phyloP scores from a whole-genome alignment of 2,113 vertebrate species.

The Tupaia chinensis region DNA sequence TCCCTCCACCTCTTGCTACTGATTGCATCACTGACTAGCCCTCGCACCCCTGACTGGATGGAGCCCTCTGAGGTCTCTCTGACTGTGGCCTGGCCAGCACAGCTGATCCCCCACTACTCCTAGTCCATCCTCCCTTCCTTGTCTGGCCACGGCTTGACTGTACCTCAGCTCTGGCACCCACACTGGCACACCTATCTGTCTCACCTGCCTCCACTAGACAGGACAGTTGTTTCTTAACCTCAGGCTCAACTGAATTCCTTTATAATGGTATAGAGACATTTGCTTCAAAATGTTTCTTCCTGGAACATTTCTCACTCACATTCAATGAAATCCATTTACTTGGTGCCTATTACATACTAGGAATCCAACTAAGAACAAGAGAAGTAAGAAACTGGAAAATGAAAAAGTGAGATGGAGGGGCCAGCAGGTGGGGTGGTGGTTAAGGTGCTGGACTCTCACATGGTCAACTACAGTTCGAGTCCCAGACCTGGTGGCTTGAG shows the following conservation, averaged over 20 bases:
- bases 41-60: neutral
- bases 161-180: neutral
- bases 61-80: neutral
- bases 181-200: rapidly evolving
- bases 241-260: neutral
- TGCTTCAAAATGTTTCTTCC: neutral
- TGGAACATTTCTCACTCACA: neutral
- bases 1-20: neutral
- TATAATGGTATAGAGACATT: neutral
- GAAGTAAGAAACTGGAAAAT: no score
- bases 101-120: neutral
- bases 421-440: no score
- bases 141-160: no score
- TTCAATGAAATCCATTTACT: neutral
- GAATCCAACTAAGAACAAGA: neutral
- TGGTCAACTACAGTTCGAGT: no score
- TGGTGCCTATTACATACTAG: neutral
- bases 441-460: no score
- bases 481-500: no score
- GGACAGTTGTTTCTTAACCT: neutral
- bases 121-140: neutral
- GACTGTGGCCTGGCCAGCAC: neutral
- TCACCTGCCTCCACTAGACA: no score
- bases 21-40: neutral
- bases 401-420: no score